Evolutionary conservation across 2,113 vertebrate species (phyloP).

Genomic region (Sebastes schlegelii): DNA sequence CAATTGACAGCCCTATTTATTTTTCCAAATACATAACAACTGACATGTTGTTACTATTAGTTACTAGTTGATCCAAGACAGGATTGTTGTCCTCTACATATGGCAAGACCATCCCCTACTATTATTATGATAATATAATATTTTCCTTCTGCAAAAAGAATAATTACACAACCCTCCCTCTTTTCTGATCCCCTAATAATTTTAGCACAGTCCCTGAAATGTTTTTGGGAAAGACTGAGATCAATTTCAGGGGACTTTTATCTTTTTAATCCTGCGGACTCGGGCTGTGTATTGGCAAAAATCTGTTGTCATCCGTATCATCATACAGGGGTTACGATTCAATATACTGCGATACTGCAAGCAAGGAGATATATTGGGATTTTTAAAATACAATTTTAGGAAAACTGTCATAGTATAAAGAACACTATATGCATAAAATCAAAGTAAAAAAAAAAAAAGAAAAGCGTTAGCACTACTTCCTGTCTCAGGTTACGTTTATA

Average conservation of each 20-base stretch:
- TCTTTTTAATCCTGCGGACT: background rate
- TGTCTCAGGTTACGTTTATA: too few species aligned
- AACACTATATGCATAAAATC: too few species aligned
- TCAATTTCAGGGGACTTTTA: background rate
- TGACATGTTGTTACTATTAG: background rate
- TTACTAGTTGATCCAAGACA: background rate
- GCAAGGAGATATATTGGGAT: too few species aligned
- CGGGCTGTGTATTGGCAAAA: too few species aligned
- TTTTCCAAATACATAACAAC: background rate
- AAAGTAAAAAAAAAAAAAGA: too few species aligned
- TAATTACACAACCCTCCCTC: background rate
- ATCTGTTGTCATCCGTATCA: too few species aligned
- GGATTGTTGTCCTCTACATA: background rate
- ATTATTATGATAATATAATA: background rate
- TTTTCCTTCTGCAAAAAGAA: background rate
- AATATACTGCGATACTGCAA: too few species aligned
- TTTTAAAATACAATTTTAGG: too few species aligned
- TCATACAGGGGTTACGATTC: too few species aligned
- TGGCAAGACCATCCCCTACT: background rate
- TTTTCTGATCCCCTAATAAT: background rate
- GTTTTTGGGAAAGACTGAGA: background rate
- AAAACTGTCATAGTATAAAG: too few species aligned
- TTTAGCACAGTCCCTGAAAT: background rate
- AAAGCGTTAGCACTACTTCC: too few species aligned
- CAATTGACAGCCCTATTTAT: too few species aligned